Base-by-base conservation (phyloP, 2,113 vertebrate genomes). In the Scomber japonicus region DNA sequence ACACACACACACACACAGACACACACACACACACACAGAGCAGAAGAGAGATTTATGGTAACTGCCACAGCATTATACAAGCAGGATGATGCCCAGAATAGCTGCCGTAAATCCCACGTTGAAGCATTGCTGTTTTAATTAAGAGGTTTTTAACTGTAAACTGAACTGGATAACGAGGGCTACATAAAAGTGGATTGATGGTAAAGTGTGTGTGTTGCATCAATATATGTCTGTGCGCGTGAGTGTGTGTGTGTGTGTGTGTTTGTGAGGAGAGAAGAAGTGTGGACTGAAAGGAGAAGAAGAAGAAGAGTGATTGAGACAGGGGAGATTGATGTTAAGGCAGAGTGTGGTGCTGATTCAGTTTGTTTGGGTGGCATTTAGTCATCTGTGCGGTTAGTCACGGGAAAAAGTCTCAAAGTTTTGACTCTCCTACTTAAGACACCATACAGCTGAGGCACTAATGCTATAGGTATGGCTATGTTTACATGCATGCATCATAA, bases 331-430 rank as follows among this genome's bases (percentile, higher is more conserved):
- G 86, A 93, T 89, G 89, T 56, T 83, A 66, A 87, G 86, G 91
- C 88, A 85, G 72, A 19, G 64, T 71, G 82, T 59, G 69, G 84
- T 71, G 86, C 81, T 73, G 82, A 91, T 92, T 82, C 70, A 91
- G 82, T 91, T 90, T 90, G 89, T 91, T 88, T 84, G 78, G 85
- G 69, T 89, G 91, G 92, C 91, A 90, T 93, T 91, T 86, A 78
- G 71, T 92, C 85, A 87, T 94, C 90, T 92, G 91, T 91, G 90
- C 88, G 64, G 50, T 27, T 67, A 68, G 67, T 72, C 19, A 44
- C 68, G 80, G 27, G 21, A 45, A 51, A 53, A 82, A 56, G 72
- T 70, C 67, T 64, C 65, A 63, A 71, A 71, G 53, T 86, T 82
- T 80, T 48, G 51, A 46, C 13, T 55, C 53, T 31, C 81, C 21